Evolutionary conservation across 2,113 vertebrate species (phyloP).

Genomic region (Triplophysa dalaica): DNA sequence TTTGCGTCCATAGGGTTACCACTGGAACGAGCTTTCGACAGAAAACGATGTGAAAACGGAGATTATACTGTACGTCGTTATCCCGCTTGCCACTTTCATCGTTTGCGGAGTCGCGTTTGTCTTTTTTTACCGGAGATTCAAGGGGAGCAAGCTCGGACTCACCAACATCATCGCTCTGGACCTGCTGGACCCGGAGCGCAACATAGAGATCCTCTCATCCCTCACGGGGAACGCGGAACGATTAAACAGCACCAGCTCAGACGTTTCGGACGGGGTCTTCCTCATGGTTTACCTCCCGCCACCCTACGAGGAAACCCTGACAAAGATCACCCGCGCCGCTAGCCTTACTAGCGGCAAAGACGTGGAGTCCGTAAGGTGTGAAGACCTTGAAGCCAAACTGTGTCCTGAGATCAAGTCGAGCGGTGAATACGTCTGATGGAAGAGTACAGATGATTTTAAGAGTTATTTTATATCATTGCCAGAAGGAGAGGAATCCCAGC

Average conservation of each 20-base stretch:
- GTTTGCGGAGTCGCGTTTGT: conserved; percentile 79
- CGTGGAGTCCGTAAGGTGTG: conserved; percentile 62
- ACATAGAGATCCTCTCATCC: conserved; percentile 66
- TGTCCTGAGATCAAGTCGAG: conserved; percentile 63
- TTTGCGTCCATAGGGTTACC: conserved; percentile 70
- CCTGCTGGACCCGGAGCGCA: conserved; percentile 66
- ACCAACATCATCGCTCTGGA: conserved; percentile 79
- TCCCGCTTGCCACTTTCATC: conserved; percentile 78
- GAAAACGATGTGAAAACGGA: conserved; percentile 71
- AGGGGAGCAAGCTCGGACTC: conserved; percentile 63
- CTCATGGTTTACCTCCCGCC: conserved; percentile 79
- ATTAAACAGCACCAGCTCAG: conserved; percentile 69
- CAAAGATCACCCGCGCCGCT: conserved; percentile 70
- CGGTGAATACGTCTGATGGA: conserved; percentile 53
- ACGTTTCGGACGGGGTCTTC: conserved; percentile 71
- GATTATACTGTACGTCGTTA: conserved; percentile 80
- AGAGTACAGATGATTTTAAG: not conserved
- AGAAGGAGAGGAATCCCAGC: not conserved
- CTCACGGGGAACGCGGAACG: conserved; percentile 64
- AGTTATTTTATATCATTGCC: not conserved
- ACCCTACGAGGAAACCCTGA: conserved; percentile 85
- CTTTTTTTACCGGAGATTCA: conserved; percentile 75
- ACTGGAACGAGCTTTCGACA: conserved; percentile 68
- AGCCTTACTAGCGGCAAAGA: conserved; percentile 70
- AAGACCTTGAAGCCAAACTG: conserved; percentile 67